A percentile compares a stretch with the other conserved stretches of the same genome.
These are phyloP conservation scores for Ramazzottius varieornatus DNA, from an alignment of 2,888 invertebrate genomes.

Conservation along the genomic window DNA sequence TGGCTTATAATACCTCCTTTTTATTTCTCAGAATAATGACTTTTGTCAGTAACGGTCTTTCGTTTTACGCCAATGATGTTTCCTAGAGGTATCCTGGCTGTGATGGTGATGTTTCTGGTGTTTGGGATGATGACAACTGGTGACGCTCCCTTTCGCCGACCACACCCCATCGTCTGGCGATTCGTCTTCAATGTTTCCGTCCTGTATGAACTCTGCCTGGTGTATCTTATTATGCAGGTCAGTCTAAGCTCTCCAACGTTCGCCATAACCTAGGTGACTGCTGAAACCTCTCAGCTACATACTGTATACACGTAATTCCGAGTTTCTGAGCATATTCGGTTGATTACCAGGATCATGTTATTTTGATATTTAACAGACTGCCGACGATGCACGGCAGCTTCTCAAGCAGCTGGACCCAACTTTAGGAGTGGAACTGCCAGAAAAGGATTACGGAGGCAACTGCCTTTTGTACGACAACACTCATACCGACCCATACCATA, in stretches of 20 bases:
- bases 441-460: conserved; percentile 30
- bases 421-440: conserved; percentile 27
- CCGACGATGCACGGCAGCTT: conserved; percentile 25
- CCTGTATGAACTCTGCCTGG: conserved; percentile 28
- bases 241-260: too few species aligned
- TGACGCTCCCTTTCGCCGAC: conserved; percentile 30
- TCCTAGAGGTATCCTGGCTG: conserved; percentile 29
- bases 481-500: conserved; percentile 28
- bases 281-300: too few species aligned
- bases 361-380: conserved; percentile 23
- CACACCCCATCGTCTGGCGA: conserved; percentile 31
- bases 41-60: too few species aligned
- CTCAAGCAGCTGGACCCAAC: conserved; percentile 26
- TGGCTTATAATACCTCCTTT: too few species aligned
- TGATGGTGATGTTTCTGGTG: conserved; percentile 26
- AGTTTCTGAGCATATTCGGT: too few species aligned
- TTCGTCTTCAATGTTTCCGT: conserved; percentile 29
- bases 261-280: too few species aligned
- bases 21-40: too few species aligned
- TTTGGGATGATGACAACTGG: conserved; percentile 31
- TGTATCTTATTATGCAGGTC: conserved; percentile 30
- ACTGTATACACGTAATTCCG: too few species aligned
- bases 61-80: too few species aligned
- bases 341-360: conserved; percentile 7
- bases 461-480: conserved; percentile 28